Base-by-base conservation (phyloP, 2,113 vertebrate genomes). In the Panthera uncia region DNA sequence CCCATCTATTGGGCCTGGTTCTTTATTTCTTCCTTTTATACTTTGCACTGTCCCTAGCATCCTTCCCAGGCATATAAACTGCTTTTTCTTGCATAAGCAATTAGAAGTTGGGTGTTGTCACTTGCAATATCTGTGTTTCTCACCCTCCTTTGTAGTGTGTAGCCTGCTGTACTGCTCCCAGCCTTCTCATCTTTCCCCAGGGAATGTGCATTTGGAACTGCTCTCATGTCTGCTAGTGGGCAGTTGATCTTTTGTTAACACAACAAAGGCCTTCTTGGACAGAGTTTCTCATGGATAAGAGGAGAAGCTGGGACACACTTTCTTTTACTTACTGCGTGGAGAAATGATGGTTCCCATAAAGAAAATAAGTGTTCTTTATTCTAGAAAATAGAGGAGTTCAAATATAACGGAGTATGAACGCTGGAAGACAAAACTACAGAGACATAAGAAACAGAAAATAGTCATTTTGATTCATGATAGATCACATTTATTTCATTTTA, bases 301-400 rank as follows among this genome's bases (percentile, higher is more conserved):
- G 23, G 5, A 61, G 57, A 91, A 21, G 5, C 18, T 89, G 45
- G 41, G 82, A 33, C 6, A 66, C 21, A 33, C 13, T 68, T 61
- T 71, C 13, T 36, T 68, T 48, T 66, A 33, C 50, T 61, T 73
- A 21, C 27, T 92, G 19, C 25, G 19, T 80, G 29, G 31, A 96
- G 16, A 95, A 86, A 7, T 18, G 15, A 33, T 33, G 33, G n/a
- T 85, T 10, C 33, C 33, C 79, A 23, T 79, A 93, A 84, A 14
- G 27, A 73, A 86, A 90, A 57, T 66, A 86, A 90, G 41, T 66
- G 4, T 61, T 84, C 16, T 93, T 78, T 52, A 66, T 79, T 91
- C 57, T 88, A 16, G 19, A 87, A 96, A 91, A 84, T 2, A 74
- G 5, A 38, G 6, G 15, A 65, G 33, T 76, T 29, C 19, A 80